Conservation (phyloP, 2,888 invertebrate genomes). For the Halocaridina rubra region DNA sequence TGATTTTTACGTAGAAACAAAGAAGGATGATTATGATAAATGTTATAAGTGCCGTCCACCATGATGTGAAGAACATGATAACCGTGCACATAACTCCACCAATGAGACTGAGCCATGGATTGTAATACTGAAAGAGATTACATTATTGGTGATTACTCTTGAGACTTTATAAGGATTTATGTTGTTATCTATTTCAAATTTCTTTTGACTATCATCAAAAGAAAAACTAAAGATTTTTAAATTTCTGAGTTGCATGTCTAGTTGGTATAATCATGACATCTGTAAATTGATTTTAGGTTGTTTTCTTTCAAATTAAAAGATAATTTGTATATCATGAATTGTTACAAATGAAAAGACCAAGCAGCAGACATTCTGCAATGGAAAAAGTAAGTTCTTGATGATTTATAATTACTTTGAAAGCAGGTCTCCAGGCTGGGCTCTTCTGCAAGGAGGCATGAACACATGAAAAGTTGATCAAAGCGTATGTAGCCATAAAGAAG, state of each 20-base stretch:
- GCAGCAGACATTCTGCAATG: too few relatives aligned
- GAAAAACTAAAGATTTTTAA: too few relatives aligned
- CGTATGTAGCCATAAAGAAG: constrained; percentile 70
- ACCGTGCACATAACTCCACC: constrained; percentile 74
- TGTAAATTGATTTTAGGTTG: too few relatives aligned
- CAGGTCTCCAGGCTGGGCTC: constrained; percentile 67
- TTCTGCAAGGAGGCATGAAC: constrained; percentile 69
- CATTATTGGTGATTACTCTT: too few relatives aligned
- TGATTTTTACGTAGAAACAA: constrained; percentile 69
- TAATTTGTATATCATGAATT: too few relatives aligned
- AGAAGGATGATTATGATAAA: constrained; percentile 68
- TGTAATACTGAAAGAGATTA: constrained; percentile 79
- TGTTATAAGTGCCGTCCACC: constrained; percentile 72
- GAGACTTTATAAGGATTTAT: not conserved
- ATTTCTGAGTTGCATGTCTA: too few relatives aligned
- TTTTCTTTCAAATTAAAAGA: too few relatives aligned
- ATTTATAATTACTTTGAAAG: constrained; percentile 55
- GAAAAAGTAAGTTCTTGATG: too few relatives aligned
- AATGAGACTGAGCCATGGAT: constrained; percentile 86
- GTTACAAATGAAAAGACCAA: too few relatives aligned
- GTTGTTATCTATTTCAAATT: not conserved
- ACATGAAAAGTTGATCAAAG: constrained; percentile 70
- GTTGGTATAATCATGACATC: too few relatives aligned
- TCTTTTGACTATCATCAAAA: too few relatives aligned
- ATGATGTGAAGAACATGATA: constrained; percentile 73